Base-by-base conservation (phyloP, 37 sponge, comb jelly and placozoan genomes). In the Cliona cf. orientalis region DNA sequence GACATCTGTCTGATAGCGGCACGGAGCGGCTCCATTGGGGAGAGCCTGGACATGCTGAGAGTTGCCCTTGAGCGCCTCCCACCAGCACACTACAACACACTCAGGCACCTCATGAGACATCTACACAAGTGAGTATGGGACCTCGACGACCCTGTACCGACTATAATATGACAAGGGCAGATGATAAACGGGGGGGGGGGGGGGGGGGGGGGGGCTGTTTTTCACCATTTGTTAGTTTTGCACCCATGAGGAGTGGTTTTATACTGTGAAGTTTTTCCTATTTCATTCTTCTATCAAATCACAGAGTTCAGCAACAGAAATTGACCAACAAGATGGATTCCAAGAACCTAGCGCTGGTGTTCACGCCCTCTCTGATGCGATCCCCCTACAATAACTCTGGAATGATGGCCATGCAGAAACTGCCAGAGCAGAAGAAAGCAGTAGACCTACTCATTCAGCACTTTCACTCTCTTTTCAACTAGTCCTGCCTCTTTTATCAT, bases 291-390 rank as follows among this genome's bases (percentile, higher is more conserved):
- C n/a, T n/a, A n/a, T n/a, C n/a, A n/a, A n/a, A n/a, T 29, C 36
- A 41, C 65, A 91, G 90, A 62, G 85, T 94, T 42, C 69, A 80
- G 39, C 57, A 39, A 32, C 72, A 62, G 32, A 80, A 80, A 21
- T 42, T 62, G 0, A 26, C 68, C 66, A 96, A 92, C 37, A 80
- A 71, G 42, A 96, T 96, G 96, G 92, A 89, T 29, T 73, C 85
- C 35, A 89, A 86, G 62, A 96, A 96, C 77, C 82, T 96, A 4
- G 90, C 93, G 2, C 72, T 96, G n/a, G 93, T 96, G 46, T 96
- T 96, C 81, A 90, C 90, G 4, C 96, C 96, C 19, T 81, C 96
- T 4, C 26, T 96, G 1, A 86, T 96, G 66, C 69, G 93, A 3
- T 81, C 96, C 37, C 91, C 93, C 25, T 66, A 87, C 68, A 55